A percentile compares a stretch with the other conserved stretches of the same genome.
Conservation (phyloP, 92 coral and sea anemone species). For the Nematostella vectensis region DNA sequence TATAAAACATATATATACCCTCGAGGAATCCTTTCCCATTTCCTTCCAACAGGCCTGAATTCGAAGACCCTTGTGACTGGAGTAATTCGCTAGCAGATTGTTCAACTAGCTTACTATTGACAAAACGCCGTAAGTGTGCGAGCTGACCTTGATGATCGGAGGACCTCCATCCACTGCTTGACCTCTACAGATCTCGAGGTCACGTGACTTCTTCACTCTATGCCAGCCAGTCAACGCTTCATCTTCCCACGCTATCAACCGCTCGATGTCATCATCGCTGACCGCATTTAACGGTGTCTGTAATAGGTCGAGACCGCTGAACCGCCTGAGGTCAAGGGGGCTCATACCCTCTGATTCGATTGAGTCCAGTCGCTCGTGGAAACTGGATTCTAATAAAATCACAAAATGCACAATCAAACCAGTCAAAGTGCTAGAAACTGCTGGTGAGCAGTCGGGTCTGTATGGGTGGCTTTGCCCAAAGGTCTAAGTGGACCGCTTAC, state of each 20-base stretch:
- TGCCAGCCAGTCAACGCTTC: slow-evolving; percentile 30
- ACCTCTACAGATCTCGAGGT: slow-evolving; percentile 19
- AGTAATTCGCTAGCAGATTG: no score
- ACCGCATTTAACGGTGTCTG: slow-evolving; percentile 36
- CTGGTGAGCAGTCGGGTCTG: no score
- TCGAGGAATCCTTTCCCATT: no score
- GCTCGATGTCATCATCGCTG: slow-evolving; percentile 33
- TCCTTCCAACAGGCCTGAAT: no score
- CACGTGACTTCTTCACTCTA: slow-evolving; percentile 23
- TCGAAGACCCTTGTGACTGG: no score
- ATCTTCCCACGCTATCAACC: slow-evolving; percentile 32
- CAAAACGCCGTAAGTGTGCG: no score
- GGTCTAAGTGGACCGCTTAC: no score
- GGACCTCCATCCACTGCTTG: slow-evolving; percentile 36
- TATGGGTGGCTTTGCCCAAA: no score
- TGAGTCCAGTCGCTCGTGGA: slow-evolving; percentile 28
- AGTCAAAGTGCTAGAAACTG: no score
- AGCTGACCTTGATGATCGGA: slow-evolving; percentile 30
- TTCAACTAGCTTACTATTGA: no score
- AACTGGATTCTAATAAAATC: slow-evolving; percentile 16
- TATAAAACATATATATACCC: no score
- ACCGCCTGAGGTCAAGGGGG: slow-evolving; percentile 16
- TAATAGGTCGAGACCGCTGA: slow-evolving; percentile 36
- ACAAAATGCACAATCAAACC: no score
- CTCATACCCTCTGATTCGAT: slow-evolving; percentile 15